Evolutionary conservation across 1,140 invertebrate genomes (phyloP), one percentile per base, ranked within the genome.

Genomic region (Tribolium castaneum): DNA sequence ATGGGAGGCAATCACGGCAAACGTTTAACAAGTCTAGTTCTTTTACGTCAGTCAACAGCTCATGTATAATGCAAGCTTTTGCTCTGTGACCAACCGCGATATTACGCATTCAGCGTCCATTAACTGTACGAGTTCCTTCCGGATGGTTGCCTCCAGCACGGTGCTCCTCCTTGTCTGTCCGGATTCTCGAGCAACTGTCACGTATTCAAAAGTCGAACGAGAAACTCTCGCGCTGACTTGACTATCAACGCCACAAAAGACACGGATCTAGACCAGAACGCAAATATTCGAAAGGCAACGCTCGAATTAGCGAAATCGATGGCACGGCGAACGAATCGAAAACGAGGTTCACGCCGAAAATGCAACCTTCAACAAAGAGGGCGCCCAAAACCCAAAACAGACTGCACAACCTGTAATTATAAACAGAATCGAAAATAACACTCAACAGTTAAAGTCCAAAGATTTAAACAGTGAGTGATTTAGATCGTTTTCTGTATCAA

Each of bases 71-170:
- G 59, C 75, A 76, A 70, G 62, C 25, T 51, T 75, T 76, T 76
- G 75, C 75, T 73, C 39, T 76, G 45, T 76, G 75, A 76, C 75
- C 75, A 76, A 70, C 62, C 75, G 62, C 75, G 52, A 51, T 76
- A 76, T 76, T 76, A 76, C 75, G 59, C 75, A 76, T 76, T 76
- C 75, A 76, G 75, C 59, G 35, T 66, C 75, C 75, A 76, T 76
- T 76, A 76, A 70, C 75, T 76, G 75, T 76, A 76, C 59, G 75
- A 76, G 75, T 76, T 70, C 75, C 59, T 76, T 76, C 75, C 75
- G 75, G 62, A 22, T 76, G 59, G 66, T 50, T 76, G 62, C 39
- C 75, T 52, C 7, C 25, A 34, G n/a, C 34, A 70, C 62, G 62
- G 62, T 76, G 66, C 59, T 35, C 62, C 59, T 73, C 51, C 75